Base-by-base conservation (phyloP, 2,888 invertebrate species). In the Hydrotaea diabolus region DNA sequence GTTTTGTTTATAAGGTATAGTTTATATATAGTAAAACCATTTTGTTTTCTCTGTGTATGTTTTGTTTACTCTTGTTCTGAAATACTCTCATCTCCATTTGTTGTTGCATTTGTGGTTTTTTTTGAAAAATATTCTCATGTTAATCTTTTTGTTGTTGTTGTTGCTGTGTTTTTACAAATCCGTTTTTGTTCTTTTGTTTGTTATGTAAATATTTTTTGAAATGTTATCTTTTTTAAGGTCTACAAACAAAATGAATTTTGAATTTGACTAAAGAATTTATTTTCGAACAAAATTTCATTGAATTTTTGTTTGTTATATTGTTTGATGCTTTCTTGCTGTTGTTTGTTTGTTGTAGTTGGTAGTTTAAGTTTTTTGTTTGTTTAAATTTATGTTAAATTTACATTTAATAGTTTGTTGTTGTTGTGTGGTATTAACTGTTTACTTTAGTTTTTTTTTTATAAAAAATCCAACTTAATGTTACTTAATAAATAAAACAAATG, bases 401-500 rank as follows among this genome's bases (percentile, higher is more conserved):
- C 75, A 81, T 73, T 72, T 71, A 66, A 77, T 74, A 75, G 64
- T 72, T 36, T 71, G 26, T 64, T 69, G 19, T 64, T 53, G 19
- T 66, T 73, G 66, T 79, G 36, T 77, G 43, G 2, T 78, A 31
- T 75, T 76, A 49, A 55, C 78, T 75, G 59, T 66, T 59, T 80
- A 19, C 74, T 76, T 19, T 72, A 77, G 23, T 77, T 76, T 59
- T 49, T 21, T 23, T 83, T 80, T 75, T 49, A 75, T 86, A 82
- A 82, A 76, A 81, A 84, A 80, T 69, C 62, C 80, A 85, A 85
- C 80, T 80, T 85, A 82, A 85, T 62, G 13, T 79, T 82, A 85
- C 85, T 85, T 85, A 85, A 82, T 76, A 82, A 82, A 85, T 85
- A 82, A 69, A 85, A 85, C 81, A 85, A 85, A 85, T 85, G 81